Evolutionary conservation across 2,888 invertebrate genomes (phyloP), one percentile per base, ranked within the genome.

Genomic region (Caenorhabditis sp.): DNA sequence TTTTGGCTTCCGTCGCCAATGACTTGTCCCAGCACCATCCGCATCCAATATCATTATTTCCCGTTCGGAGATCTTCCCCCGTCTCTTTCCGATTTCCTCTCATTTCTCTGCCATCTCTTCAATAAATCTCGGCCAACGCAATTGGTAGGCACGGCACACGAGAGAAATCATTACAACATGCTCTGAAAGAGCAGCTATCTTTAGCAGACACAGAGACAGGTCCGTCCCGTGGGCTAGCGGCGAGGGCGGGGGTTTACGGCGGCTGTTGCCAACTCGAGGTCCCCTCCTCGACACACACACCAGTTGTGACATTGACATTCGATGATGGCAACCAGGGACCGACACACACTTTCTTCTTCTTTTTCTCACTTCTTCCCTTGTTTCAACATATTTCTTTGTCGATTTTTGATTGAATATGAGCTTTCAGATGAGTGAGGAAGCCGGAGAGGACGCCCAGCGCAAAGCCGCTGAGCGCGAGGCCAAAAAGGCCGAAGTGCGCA

Each of bases 391-490:
- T 17, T 52, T n/a, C n/a, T n/a, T n/a, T n/a, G n/a, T n/a, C 8
- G 4, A 0, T 13, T 53, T 35, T 53, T 27, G 41, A 24, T 26
- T 20, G n/a, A 8, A 15, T 9, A 17, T 30, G 20, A 9, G 5
- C n/a, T 76, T 77, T 41, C 74, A 78, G 78, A 80, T 80, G 80
- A 75, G 75, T 70, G 80, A 80, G 66, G 78, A 71, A 55, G 78
- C 62, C 61, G 78, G 74, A 55, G 78, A 76, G 20, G 80, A 81
- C 45, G 81, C 79, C 1, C 71, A 79, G 74, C 72, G 77, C 93
- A 96, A 95, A 93, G 95, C 95, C 93, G 94, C 94, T 91, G 95
- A 96, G 91, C 95, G 95, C 92, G 96, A 97, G 92, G 94, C 95
- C 93, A 96, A 96, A 93, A 95, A 96, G 92, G 96, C 96, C 91